Evolutionary conservation across 2,113 vertebrate genomes (phyloP), one percentile per base, ranked within the genome.

Genomic region (Mionectes macconnelli): DNA sequence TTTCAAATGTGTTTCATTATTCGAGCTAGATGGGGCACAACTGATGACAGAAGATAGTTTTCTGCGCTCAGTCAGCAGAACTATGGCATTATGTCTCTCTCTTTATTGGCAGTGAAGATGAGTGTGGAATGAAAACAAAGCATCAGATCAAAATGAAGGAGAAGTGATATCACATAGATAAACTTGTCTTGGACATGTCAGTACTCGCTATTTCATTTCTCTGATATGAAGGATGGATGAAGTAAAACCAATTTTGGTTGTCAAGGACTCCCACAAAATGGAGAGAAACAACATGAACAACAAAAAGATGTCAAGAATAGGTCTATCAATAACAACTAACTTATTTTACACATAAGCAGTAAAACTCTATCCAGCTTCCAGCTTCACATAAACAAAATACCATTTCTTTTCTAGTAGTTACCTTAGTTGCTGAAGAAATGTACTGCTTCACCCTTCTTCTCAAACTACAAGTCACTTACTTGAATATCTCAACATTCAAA

Each of bases 161-260:
- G 69, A 88, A 68, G 83, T 88, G 79, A 95, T 97, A 89, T 77
- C 90, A 89, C 45, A 79, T 15, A 96, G 92, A 88, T 93, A 96
- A 92, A 94, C 96, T 95, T 96, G 70, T 91, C 95, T 94, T 89
- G 84, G 92, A 94, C 96, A 86, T 94, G 96, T 92, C 94, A 96
- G 87, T 44, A 79, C 78, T 87, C 1, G 60, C 92, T 87, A 52
- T 93, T 95, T 96, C 94, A 91, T 95, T 90, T 93, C 87, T 94
- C 33, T 84, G 50, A 89, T 90, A 96, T 91, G 93, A 97, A 97
- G 92, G 73, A 90, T 95, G 92, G 90, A 96, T 94, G 96, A 96
- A 95, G 91, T 62, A 96, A 97, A 98, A 94, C 79, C 90, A 97
- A 95, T 97, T 97, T 97, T 89, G 75, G 66, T 95, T 97, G 95